Conservation (phyloP, 1,140 invertebrate species). For the Drosophila hydei region DNA sequence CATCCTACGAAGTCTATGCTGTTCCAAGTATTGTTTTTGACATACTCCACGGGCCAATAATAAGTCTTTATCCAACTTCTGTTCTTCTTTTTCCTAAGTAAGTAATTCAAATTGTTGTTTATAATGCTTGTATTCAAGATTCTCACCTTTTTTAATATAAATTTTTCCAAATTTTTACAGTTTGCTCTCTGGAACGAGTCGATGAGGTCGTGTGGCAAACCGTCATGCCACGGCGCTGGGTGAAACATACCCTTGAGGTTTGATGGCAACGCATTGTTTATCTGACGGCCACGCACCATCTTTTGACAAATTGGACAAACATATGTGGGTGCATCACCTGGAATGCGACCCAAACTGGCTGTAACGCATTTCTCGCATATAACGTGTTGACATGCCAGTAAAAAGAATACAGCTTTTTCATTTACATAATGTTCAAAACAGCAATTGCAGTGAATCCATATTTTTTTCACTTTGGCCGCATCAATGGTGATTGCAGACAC, state of each 20-base stretch:
- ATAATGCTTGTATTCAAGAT: no score
- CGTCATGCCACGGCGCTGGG: slow-evolving; percentile 52
- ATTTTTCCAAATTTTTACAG: slow-evolving; percentile 29
- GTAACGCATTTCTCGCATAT: slow-evolving; percentile 55
- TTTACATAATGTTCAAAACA: slow-evolving; percentile 48
- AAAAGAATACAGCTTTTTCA: slow-evolving; percentile 32
- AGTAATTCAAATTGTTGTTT: neutral
- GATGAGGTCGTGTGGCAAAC: slow-evolving; percentile 19
- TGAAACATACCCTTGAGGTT: slow-evolving; percentile 62
- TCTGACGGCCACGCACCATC: slow-evolving; percentile 52
- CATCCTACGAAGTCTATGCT: slow-evolving; percentile 1
- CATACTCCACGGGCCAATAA: slow-evolving; percentile 6
- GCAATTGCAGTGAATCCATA: slow-evolving; percentile 74
- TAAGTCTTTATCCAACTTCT: slow-evolving; percentile 16
- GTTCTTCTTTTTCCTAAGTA: slow-evolving; percentile 18
- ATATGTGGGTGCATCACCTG: slow-evolving; percentile 46
- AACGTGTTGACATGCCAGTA: slow-evolving; percentile 69
- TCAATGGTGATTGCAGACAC: neutral
- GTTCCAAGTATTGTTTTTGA: slow-evolving; percentile 30
- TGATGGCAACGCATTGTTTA: slow-evolving; percentile 56
- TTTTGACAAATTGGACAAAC: slow-evolving; percentile 52
- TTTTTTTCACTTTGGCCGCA: slow-evolving; percentile 19
- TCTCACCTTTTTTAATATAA: slow-evolving; percentile 43
- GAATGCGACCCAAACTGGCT: slow-evolving; percentile 34
- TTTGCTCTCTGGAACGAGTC: slow-evolving; percentile 53